Evolutionary conservation across 2,113 vertebrate species (phyloP).

Genomic region (Eretmochelys imbricata): DNA sequence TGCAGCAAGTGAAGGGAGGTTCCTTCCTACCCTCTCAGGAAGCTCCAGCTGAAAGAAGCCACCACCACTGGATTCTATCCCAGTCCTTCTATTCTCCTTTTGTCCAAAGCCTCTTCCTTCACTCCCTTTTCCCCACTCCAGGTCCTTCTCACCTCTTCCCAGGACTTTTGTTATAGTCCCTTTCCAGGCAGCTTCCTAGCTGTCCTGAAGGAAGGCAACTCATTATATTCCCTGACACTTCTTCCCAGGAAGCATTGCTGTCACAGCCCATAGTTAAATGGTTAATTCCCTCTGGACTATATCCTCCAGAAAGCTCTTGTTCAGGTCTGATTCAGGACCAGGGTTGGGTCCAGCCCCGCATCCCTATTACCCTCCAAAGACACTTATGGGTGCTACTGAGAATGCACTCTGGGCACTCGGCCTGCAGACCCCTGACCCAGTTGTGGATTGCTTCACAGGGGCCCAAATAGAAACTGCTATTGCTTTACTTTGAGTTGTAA

Average conservation of each 20-base stretch:
- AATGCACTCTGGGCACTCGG: too few species aligned
- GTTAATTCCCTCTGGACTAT: background rate
- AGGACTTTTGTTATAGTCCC: background rate
- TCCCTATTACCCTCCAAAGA: too few species aligned
- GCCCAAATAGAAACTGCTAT: too few species aligned
- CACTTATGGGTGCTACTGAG: too few species aligned
- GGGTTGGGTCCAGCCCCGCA: background rate
- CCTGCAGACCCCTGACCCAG: too few species aligned
- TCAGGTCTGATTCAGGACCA: background rate
- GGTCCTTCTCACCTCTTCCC: rapidly evolving
- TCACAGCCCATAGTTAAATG: background rate
- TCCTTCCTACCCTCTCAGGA: background rate
- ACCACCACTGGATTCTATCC: background rate
- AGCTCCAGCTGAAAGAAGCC: background rate
- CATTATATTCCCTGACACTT: background rate
- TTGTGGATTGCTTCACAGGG: too few species aligned
- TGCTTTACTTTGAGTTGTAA: too few species aligned
- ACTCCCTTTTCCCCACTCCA: background rate
- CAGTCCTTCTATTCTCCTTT: background rate
- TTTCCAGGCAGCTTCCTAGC: background rate
- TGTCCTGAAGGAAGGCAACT: background rate
- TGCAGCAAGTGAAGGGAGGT: background rate
- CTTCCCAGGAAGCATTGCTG: background rate
- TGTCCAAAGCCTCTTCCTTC: background rate
- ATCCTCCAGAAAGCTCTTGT: background rate